Evolutionary conservation across 2,113 vertebrate genomes (phyloP).

Genomic region (Pyrgilauda ruficollis): DNA sequence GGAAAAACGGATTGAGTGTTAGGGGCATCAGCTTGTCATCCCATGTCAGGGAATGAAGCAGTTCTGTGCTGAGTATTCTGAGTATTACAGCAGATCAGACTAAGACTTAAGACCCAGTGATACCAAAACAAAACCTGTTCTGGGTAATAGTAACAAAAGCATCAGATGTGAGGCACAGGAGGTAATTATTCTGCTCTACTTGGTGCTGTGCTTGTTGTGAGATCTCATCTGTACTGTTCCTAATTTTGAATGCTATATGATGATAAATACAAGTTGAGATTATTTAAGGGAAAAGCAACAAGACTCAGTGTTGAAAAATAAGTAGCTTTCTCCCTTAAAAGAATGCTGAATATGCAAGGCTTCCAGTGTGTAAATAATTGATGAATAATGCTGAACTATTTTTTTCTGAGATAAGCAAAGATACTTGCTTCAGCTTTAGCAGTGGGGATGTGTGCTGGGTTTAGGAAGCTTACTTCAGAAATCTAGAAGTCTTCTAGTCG

Average conservation of each 20-base stretch:
- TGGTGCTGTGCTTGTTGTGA: background rate
- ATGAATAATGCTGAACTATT: background rate
- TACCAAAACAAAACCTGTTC: background rate
- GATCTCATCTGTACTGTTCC: background rate
- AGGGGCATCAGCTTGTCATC: background rate
- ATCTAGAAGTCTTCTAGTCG: background rate
- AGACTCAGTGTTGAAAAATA: background rate
- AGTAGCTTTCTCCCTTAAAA: background rate
- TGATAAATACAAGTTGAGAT: background rate
- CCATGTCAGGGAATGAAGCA: background rate
- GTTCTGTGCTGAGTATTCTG: background rate
- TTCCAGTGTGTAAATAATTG: background rate
- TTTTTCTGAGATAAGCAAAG: background rate
- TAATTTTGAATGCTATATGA: background rate
- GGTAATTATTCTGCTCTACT: conserved; percentile 64
- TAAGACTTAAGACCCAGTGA: conserved; percentile 2
- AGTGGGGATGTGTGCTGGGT: background rate
- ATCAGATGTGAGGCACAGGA: conserved; percentile 48
- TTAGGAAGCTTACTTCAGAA: background rate
- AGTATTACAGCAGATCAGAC: background rate
- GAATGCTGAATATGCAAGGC: background rate
- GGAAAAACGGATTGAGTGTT: background rate
- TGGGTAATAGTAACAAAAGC: conserved; percentile 4
- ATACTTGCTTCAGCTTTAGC: background rate
- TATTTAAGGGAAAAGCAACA: background rate